Evolutionary conservation across 2,797 vertebrate species (phyloP).

Genomic region (Poecilia picta): DNA sequence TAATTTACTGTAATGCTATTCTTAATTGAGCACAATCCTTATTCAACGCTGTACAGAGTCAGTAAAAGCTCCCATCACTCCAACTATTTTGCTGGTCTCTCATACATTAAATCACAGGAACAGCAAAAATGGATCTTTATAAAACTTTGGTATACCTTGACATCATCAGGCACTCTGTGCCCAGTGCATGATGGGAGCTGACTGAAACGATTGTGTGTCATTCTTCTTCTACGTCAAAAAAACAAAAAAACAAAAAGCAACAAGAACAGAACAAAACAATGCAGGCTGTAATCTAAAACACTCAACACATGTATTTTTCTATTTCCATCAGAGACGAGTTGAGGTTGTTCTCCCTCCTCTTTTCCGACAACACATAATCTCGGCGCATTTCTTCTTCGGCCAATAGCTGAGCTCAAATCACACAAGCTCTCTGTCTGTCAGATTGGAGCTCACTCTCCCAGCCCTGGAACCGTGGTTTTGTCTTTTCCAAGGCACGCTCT

Average conservation of each 20-base stretch:
- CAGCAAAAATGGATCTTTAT: background rate
- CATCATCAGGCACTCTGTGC: background rate
- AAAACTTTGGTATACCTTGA: background rate
- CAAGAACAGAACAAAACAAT: constrained; percentile 58
- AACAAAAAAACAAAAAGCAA: constrained; percentile 22
- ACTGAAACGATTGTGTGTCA: constrained; percentile 35
- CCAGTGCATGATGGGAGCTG: constrained; percentile 37
- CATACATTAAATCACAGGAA: background rate
- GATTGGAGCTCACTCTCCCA: constrained; percentile 51
- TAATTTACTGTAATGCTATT: background rate
- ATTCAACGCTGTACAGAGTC: background rate
- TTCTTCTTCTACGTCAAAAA: constrained; percentile 7
- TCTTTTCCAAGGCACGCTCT: constrained; percentile 76
- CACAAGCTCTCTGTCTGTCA: constrained; percentile 65
- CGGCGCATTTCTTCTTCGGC: constrained; percentile 70
- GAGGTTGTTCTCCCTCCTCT: constrained; percentile 72
- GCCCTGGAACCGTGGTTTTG: constrained; percentile 68
- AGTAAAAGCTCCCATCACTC: background rate
- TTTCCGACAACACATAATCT: constrained; percentile 75
- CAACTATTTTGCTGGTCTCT: background rate
- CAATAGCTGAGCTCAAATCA: constrained; percentile 77
- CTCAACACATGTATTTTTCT: constrained; percentile 65
- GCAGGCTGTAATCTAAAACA: constrained; percentile 71
- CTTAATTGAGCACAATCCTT: background rate
- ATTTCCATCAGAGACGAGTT: constrained; percentile 69